Evolutionary conservation across 2,888 invertebrate species (phyloP), one percentile per base, ranked within the genome.

Genomic region (Argyresthia goedartella): DNA sequence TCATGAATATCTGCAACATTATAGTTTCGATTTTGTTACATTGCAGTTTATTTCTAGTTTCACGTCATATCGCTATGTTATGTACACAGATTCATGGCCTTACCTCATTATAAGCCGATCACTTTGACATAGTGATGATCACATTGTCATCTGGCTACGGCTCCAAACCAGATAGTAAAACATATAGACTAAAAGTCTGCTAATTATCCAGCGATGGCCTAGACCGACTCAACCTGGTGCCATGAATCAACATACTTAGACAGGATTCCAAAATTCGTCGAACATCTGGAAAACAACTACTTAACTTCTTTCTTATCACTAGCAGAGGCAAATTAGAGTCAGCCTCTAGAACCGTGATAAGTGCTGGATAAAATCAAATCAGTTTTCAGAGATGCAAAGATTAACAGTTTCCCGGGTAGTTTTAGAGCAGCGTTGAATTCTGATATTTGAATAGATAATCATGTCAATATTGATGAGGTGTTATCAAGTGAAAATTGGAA

Each of bases 131-230:
- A 35, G 43, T 0, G 36, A 53, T 10, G 48, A 57, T 8, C 9
- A 13, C 8, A 52, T 60, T 8, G 50, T 51, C 7, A 49, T 63
- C 1, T 59, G 56, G 56, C 57, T 55, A 53, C 25, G 55, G 55
- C 1, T 59, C 59, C 7, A 62, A 62, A 53, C 60, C 62, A 1
- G 63, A 62, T 50, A 34, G 51, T 4, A n/a, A 33, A 9, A 49
- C 25, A 1, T 35, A 55, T 25, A 53, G 56, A 39, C 60, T 60
- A 45, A 59, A 59, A 1, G 59, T 56, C 0, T 60, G 61, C 60
- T 52, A 52, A 16, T 36, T 60, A 11, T 8, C 35, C 0, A 6
- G 25, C 4, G 56, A 56, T 44, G 8, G 49, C 8, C 51, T 53
- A 43, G 14, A 47, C 36, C 52, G 42, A 44, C 42, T 59, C 15